phyloP scores from a whole-genome alignment of 2,888 invertebrate genomes.

The Darwinula stevensoni region DNA sequence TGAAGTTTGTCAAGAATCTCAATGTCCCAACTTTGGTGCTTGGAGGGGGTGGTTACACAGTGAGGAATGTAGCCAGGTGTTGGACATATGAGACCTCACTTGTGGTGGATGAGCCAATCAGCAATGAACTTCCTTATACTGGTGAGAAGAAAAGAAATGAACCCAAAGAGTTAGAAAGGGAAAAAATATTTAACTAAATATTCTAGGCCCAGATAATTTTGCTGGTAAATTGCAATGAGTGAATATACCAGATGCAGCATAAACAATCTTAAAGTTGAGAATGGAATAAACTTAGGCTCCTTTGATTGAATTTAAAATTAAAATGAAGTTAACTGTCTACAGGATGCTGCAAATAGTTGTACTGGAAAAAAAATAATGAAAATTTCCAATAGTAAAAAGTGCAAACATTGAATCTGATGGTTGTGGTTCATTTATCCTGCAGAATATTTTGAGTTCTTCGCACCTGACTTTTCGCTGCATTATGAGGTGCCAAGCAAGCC shows the following conservation, averaged over 20 bases:
- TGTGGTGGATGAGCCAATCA: slow-evolving; percentile 65
- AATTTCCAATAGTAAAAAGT: neutral
- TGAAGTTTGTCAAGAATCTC: slow-evolving; percentile 70
- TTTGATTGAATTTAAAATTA: too few relatives aligned
- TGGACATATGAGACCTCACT: slow-evolving; percentile 98
- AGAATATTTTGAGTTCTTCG: slow-evolving; percentile 88
- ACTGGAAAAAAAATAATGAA: too few relatives aligned
- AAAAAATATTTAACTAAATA: neutral
- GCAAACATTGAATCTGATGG: neutral
- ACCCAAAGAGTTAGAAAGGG: neutral
- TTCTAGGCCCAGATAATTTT: neutral
- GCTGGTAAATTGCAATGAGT: neutral
- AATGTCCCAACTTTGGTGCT: slow-evolving; percentile 74
- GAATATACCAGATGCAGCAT: too few relatives aligned
- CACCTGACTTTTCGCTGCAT: slow-evolving; percentile 82
- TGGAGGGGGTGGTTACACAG: slow-evolving; percentile 59
- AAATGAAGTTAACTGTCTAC: too few relatives aligned
- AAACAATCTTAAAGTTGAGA: too few relatives aligned
- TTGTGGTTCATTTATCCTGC: slow-evolving; percentile 9
- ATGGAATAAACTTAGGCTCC: too few relatives aligned
- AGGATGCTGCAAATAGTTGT: too few relatives aligned
- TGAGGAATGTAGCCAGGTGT: slow-evolving; percentile 85
- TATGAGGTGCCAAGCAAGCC: slow-evolving; percentile 56
- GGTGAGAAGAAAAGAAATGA: slow-evolving; percentile 12
- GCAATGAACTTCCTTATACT: slow-evolving; percentile 77